These are phyloP conservation scores for Telmatherina bonti DNA, from an alignment of 2,797 vertebrate species.

Conservation along the genomic window DNA sequence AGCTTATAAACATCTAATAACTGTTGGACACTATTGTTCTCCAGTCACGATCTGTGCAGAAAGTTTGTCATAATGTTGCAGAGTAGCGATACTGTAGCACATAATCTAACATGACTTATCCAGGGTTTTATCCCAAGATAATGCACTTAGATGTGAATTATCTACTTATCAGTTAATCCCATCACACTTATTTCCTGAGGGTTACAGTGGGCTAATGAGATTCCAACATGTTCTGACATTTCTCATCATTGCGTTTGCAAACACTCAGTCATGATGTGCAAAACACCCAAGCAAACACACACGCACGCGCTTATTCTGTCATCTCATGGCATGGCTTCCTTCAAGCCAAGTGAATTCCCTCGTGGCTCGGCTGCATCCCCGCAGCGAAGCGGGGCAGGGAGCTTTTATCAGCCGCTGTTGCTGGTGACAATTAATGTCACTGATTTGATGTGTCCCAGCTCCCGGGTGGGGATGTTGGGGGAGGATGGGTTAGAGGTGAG, in stretches of 20 bases:
- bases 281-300: neutral
- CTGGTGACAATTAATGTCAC: slow-evolving; percentile 82
- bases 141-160: slow-evolving; percentile 68
- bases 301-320: slow-evolving; percentile 26
- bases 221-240: slow-evolving; percentile 64
- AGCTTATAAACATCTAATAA: slow-evolving; percentile 28
- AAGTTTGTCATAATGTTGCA: slow-evolving; percentile 45
- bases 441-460: slow-evolving; percentile 72
- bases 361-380: slow-evolving; percentile 51
- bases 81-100: no score
- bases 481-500: slow-evolving; percentile 69
- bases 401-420: slow-evolving; percentile 67
- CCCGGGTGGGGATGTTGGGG: slow-evolving; percentile 36
- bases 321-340: slow-evolving; percentile 38
- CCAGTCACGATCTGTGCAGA: slow-evolving; percentile 25
- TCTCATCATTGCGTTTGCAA: slow-evolving; percentile 40
- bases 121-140: slow-evolving; percentile 62
- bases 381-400: slow-evolving; percentile 39
- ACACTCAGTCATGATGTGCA: slow-evolving; percentile 27
- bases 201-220: slow-evolving; percentile 51
- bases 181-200: slow-evolving; percentile 64
- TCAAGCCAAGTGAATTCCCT: slow-evolving; percentile 47
- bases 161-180: slow-evolving; percentile 71
- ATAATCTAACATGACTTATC: slow-evolving; percentile 58
- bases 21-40: slow-evolving; percentile 22